Base-by-base conservation (phyloP, 2,888 invertebrate genomes). In the Corbicula japonica region DNA sequence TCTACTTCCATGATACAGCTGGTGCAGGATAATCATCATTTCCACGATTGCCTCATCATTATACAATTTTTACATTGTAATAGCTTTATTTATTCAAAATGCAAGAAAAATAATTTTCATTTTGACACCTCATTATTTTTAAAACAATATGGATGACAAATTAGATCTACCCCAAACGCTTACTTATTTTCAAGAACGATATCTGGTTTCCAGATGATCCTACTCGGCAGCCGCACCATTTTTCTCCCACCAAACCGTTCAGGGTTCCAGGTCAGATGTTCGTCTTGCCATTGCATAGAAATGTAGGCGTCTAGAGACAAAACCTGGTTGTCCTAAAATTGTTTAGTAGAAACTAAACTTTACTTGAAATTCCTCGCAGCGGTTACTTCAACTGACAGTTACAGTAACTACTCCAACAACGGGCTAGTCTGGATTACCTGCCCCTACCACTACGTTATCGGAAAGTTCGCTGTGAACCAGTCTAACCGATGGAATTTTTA, bases 201-300 rank as follows among this genome's bases (percentile, higher is more conserved):
- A 93, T 98, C 98, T 34, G 98, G 98, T 75, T 98, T 95, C 98
- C 98, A 98, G 91, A 98, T 98, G 93, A 98, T 97, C 94, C 98
- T 98, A 18, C 98, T 98, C 10, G 98, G 98, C 46, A 98, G 98
- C 93, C 98, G 98, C 50, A 98, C 95, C 93, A 98, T 97, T 28
- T 96, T 97, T 62, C 97, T 97, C 6, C 98, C 98, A 0, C 98
- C 98, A 91, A 98, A 98, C 92, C 98, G 97, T 68, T 96, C 94
- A 0, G 98, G 98, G 93, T 98, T 97, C 98, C 98, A 98, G 93
- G 96, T 96, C 93, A 98, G 97, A 94, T 98, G 98, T 95, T 98
- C 97, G 94, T 98, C 98, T 30, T 80, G 78, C 90, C 90, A 91
- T 12, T 48, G 32, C 41, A 63, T 62, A 2, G 62, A 54, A 2